These are phyloP conservation scores for Drosophila fulvimacula DNA, from an alignment of 2,888 invertebrate genomes.

Conservation along the genomic window DNA sequence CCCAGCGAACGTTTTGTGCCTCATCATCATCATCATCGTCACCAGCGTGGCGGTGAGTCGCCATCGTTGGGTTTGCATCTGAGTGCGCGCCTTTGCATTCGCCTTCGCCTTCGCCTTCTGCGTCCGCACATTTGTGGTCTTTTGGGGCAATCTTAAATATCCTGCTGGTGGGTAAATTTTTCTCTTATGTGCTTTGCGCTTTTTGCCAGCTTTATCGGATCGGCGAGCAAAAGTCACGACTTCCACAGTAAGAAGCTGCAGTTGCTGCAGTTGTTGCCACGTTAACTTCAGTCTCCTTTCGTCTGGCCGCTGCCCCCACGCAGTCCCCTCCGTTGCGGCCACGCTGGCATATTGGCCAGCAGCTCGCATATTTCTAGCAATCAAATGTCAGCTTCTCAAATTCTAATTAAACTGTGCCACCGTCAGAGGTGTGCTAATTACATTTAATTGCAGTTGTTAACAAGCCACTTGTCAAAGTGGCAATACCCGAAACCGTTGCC, in stretches of 20 bases:
- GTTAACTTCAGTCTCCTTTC: constrained; percentile 26
- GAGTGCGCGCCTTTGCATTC: constrained; percentile 20
- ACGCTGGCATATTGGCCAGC: constrained; percentile 27
- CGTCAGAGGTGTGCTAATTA: constrained; percentile 59
- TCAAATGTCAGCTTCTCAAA: constrained; percentile 29
- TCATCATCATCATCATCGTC: constrained; percentile 51
- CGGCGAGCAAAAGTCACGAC: constrained; percentile 82
- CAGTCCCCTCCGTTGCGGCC: constrained; percentile 10
- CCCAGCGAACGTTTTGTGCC: constrained; percentile 51
- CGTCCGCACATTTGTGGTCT: constrained; percentile 69
- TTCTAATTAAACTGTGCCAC: constrained; percentile 65
- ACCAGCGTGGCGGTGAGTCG: constrained; percentile 37
- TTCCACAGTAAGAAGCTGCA: constrained; percentile 67
- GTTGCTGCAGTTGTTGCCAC: constrained; percentile 44
- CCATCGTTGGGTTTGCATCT: constrained; percentile 57
- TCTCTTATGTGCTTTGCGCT: constrained; percentile 65
- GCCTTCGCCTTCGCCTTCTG: constrained; percentile 2
- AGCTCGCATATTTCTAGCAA: constrained; percentile 42
- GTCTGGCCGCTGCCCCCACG: neutral
- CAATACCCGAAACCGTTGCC: constrained; percentile 1
- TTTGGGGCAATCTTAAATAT: constrained; percentile 83
- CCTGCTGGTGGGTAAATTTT: constrained; percentile 84
- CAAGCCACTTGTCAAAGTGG: constrained; percentile 55
- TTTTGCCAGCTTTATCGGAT: constrained; percentile 82
- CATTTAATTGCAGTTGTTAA: constrained; percentile 68